Conservation (phyloP, 2,888 invertebrate genomes). For the Buathra laborator region DNA sequence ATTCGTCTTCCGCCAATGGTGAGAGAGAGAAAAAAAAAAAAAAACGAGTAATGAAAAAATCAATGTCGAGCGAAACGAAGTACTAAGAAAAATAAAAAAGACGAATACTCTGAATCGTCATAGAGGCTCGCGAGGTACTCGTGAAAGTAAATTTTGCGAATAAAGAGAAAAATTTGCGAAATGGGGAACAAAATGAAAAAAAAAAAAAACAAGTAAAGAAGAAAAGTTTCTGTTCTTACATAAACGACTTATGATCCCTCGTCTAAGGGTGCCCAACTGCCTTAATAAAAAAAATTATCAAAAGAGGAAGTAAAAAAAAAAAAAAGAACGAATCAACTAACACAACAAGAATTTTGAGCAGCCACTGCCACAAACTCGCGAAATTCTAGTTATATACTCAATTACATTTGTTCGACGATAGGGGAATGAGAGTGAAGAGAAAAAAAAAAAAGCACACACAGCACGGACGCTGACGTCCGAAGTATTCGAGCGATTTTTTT, state of each 20-base stretch:
- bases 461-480: constrained; percentile 46
- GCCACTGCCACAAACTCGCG: constrained; percentile 79
- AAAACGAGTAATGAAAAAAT: not conserved
- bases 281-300: constrained; percentile 71
- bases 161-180: constrained; percentile 25
- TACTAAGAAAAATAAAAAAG: constrained; percentile 28
- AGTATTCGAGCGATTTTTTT: constrained; percentile 65
- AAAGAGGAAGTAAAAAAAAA: constrained; percentile 10
- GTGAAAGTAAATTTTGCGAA: constrained; percentile 49
- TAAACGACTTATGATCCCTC: constrained; percentile 63
- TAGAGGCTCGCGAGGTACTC: constrained; percentile 60
- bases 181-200: constrained; percentile 54
- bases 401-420: constrained; percentile 65
- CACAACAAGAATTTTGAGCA: constrained; percentile 76
- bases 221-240: constrained; percentile 61
- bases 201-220: constrained; percentile 37
- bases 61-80: not conserved
- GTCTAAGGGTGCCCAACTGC: constrained; percentile 79
- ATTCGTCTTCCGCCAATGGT: constrained; percentile 40
- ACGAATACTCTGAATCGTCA: constrained; percentile 39
- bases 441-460: constrained; percentile 19
- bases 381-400: constrained; percentile 60
- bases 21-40: constrained; percentile 9
- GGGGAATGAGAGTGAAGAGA: constrained; percentile 28
- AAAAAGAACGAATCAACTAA: constrained; percentile 30